Conservation (phyloP, 2,113 vertebrate genomes). For the Origma solitaria region DNA sequence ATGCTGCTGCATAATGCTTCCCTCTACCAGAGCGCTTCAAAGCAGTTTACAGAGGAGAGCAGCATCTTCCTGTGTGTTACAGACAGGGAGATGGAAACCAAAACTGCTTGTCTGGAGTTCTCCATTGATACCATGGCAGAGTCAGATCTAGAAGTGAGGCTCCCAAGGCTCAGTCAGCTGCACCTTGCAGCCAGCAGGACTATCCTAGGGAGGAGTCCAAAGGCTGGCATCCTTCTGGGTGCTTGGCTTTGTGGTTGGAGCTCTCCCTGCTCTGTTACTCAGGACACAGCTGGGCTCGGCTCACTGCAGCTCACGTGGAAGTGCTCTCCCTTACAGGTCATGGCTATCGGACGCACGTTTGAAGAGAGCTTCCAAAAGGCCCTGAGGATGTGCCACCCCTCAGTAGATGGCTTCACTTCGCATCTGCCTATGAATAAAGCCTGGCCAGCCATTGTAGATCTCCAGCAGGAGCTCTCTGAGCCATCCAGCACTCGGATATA, state of each 20-base stretch:
- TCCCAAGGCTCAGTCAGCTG: not conserved
- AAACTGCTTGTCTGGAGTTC: not conserved
- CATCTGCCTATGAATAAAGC: conserved; percentile 86
- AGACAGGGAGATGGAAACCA: not conserved
- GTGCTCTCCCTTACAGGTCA: conserved; percentile 74
- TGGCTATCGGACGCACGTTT: conserved; percentile 93
- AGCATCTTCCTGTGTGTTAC: not conserved
- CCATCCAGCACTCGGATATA: conserved; percentile 88
- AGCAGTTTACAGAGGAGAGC: not conserved
- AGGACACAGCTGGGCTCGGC: not conserved
- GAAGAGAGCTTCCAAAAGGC: conserved; percentile 96
- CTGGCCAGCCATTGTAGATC: conserved; percentile 76
- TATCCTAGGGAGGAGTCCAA: not conserved
- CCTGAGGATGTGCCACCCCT: conserved; percentile 92
- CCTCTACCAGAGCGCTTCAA: not conserved
- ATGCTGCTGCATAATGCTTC: not conserved
- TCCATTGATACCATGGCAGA: not conserved
- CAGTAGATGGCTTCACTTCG: conserved; percentile 86
- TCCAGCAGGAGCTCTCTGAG: conserved; percentile 82
- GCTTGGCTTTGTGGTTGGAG: not conserved
- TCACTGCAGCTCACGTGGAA: not conserved
- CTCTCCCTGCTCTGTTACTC: not conserved
- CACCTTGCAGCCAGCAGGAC: not conserved
- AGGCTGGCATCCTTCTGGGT: not conserved
- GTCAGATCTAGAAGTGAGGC: not conserved